Conservation (phyloP, 2,888 invertebrate species). For the Lithodes maja region DNA sequence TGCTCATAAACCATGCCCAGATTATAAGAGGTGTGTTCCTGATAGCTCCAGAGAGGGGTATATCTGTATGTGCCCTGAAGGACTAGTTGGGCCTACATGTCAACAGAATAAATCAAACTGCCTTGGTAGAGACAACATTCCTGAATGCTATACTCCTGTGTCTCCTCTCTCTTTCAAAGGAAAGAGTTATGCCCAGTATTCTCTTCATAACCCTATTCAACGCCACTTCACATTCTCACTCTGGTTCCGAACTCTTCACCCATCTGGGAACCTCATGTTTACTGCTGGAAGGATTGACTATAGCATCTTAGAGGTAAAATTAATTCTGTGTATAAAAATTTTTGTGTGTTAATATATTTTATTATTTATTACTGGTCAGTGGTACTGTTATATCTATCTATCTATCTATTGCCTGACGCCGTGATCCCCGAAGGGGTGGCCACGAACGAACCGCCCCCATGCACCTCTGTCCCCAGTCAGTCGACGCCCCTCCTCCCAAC, state of each 20-base stretch:
- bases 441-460: too few relatives aligned
- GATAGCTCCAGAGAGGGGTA: conserved; percentile 83
- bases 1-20: conserved; percentile 84
- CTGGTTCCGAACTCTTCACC: conserved; percentile 87
- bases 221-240: conserved; percentile 81
- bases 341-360: too few relatives aligned
- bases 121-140: conserved; percentile 77
- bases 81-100: conserved; percentile 82
- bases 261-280: conserved; percentile 89
- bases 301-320: conserved; percentile 83
- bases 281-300: conserved; percentile 92
- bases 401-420: too few relatives aligned
- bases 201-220: conserved; percentile 77
- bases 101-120: conserved; percentile 81
- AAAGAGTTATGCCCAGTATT: conserved; percentile 87
- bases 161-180: conserved; percentile 88
- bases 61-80: conserved; percentile 86
- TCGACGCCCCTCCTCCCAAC: too few relatives aligned
- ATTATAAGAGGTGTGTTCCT: conserved; percentile 84
- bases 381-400: too few relatives aligned
- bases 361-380: too few relatives aligned
- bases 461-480: too few relatives aligned
- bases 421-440: too few relatives aligned
- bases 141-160: conserved; percentile 83
- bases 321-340: too few relatives aligned